Base-by-base conservation (phyloP, 2,113 vertebrate genomes). In the Choloepus hoffmanni region DNA sequence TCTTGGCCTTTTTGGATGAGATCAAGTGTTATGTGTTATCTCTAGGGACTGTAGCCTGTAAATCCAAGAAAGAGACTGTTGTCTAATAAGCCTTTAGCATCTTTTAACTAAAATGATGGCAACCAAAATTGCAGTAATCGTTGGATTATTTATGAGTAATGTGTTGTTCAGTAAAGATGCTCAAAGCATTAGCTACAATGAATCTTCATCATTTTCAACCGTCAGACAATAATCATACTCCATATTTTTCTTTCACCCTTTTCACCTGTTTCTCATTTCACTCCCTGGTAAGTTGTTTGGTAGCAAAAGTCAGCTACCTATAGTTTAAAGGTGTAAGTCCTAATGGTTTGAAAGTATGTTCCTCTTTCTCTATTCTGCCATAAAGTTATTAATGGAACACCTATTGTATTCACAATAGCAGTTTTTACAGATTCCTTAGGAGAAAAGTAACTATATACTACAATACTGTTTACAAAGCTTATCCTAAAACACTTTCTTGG, bases 101-200 rank as follows among this genome's bases (percentile, higher is more conserved):
- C 45, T 90, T 94, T 92, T 95, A 95, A 90, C 87, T 92, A 82
- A 96, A 96, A 85, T 96, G 60, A 88, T 74, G 50, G 23, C 82
- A 74, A 85, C 76, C 26, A 53, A 72, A 88, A 86, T 89, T 84
- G 65, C 26, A 73, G 19, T 85, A 53, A 92, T 40, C 92, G 53
- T 62, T 95, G 4, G 28, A 79, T 96, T 95, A 96, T 95, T 97
- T 92, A 96, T 93, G 58, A 84, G n/a, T 45, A 95, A 93, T 63
- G 13, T n/a, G 10, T 79, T 95, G 72, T 65, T 89, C 53, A 58
- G 53, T n/a, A 95, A 95, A 92, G 36, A 88, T 70, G 48, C 26
- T 87, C 53, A 82, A 82, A 92, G 36, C 23, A 76, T 82, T 63
- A 85, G 23, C 12, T 58, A 40, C 8, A 60, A 50, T 78, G 30